Evolutionary conservation across 2,888 invertebrate species (phyloP), one percentile per base, ranked within the genome.

Genomic region (Lithophane socia): DNA sequence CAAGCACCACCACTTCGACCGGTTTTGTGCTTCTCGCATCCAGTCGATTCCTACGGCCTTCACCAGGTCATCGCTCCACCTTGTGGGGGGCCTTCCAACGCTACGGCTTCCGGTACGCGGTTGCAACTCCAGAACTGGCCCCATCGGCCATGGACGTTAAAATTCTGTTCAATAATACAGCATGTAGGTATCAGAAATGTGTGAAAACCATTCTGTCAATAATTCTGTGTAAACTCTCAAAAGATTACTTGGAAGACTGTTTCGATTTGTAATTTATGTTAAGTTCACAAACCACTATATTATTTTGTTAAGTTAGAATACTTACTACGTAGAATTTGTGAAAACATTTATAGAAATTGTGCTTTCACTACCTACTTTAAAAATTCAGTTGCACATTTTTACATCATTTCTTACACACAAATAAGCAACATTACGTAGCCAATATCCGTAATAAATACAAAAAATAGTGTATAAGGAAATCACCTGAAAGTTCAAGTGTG

Each of bases 401-500:
- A 52, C 52, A 49, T 16, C 1, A 18, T 37, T 8, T n/a, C 21
- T 4, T n/a, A 42, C 9, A n/a, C 42, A 42, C 16, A 9, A 42
- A n/a, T 64, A 64, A 42, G 21, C 3, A n/a, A 13, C 3, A 44
- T 18, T 49, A 13, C 24, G 24, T 18, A 18, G 7, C 16, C 1
- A 16, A 21, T 29, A 4, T 21, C 13, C 13, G 2, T 29, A 75
- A 21, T 12, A 56, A 49, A 52, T 2, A 78, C 47, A 9, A 3
- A 21, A 52, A 82, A 47, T 66, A 24, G n/a, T 47, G 9, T 58
- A 65, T 13, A 29, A 29, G 10, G n/a, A 56, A n/a, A 63, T n/a
- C 9, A 29, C 2, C 54, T 61, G 29, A 64, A 73, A 77, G n/a
- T 52, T 61, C 29, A 65, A 68, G 42, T 87, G 72, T 81, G 77